Conservation (phyloP, 2,113 vertebrate species). For the Mellivora capensis region DNA sequence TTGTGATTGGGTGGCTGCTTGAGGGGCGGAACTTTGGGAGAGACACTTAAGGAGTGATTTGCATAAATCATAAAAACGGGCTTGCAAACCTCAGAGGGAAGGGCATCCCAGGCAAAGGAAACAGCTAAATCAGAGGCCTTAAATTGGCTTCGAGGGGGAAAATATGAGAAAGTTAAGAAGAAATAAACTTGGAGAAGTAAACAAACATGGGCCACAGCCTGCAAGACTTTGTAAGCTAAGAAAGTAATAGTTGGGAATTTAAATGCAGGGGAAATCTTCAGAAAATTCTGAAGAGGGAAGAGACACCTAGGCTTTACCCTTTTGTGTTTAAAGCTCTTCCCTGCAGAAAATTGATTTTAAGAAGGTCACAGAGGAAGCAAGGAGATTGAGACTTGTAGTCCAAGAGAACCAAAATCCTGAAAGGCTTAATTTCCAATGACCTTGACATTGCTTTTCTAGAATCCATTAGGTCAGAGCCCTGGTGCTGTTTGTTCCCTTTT, state of each 20-base stretch:
- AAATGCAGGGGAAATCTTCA: background rate
- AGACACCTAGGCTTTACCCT: background rate
- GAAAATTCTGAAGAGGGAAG: background rate
- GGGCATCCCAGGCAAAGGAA: background rate
- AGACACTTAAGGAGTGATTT: background rate
- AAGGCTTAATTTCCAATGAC: slow-evolving; percentile 12
- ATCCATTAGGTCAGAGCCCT: background rate
- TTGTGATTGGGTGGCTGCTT: background rate
- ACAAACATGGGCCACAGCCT: background rate
- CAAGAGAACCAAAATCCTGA: background rate
- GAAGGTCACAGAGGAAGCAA: background rate
- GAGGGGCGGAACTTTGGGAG: background rate
- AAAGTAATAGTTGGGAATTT: background rate
- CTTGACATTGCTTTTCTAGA: slow-evolving; percentile 9
- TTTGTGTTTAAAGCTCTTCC: background rate
- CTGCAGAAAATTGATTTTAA: background rate
- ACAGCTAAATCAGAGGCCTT: background rate
- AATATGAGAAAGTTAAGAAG: background rate
- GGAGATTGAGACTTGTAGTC: background rate
- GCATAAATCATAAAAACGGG: too few species aligned
- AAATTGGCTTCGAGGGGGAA: background rate
- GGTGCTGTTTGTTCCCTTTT: background rate
- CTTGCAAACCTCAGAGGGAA: background rate
- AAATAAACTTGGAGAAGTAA: background rate
- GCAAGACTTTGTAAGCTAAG: background rate